Base-by-base conservation (phyloP, 2,888 invertebrate species). In the Miltochrista miniata region DNA sequence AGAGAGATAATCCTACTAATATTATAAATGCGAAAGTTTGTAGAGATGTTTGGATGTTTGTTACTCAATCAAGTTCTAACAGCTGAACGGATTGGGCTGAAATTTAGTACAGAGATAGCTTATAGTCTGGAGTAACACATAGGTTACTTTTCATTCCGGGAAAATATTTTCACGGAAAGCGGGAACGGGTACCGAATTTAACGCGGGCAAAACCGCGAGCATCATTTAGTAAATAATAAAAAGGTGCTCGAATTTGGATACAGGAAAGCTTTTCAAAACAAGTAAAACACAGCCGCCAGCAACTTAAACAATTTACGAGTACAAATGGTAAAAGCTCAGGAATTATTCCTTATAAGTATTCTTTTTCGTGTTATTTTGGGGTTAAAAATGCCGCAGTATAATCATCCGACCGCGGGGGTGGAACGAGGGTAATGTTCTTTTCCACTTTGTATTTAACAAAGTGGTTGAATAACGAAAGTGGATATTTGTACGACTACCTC, bases 361-460 rank as follows among this genome's bases (percentile, higher is more conserved):
- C 31, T 11, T 18, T 18, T 31, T 37, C 33, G 51, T 37, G 42
- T 48, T 51, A 31, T 36, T 46, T 46, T 34, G 36, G 45, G 24
- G 51, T 31, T 43, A 54, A 45, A 45, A 59, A 64, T 53, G 36
- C 51, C 41, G 47, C 36, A 55, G 51, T 33, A 33, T 51, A 55
- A 64, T 55, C 48, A 49, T 44, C 13, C 24, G 24, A 44, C 44
- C 13, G 14, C 44, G 10, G 31, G 31, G 48, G 12, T 33, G 18
- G 12, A 43, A 43, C 34, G 12, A 35, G 29, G 34, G 44, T 35
- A 55, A 60, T 51, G 52, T 45, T 51, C 52, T 29, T 34, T 18
- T 53, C 37, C 49, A 49, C 49, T 49, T 35, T 35, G 24, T 24
- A 44, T 46, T 46, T 38, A 39, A 14, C 39, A 39, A 30, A 47